Conservation (phyloP, 2,888 invertebrate species). For the Heteromyza rotundicornis region DNA sequence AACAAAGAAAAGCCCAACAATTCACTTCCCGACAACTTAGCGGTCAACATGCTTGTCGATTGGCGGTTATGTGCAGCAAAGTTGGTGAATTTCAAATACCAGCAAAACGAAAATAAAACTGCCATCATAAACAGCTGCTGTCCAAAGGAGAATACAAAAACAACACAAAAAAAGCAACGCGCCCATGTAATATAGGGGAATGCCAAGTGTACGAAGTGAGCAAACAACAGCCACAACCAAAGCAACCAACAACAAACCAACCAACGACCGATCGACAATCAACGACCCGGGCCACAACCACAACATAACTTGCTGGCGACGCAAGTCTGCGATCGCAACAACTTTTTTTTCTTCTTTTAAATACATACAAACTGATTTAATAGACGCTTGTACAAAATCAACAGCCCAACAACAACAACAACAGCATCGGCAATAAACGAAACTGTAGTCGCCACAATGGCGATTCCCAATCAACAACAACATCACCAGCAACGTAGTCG, state of each 20-base stretch:
- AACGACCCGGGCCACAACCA: conserved; percentile 36
- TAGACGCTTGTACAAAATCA: conserved; percentile 23
- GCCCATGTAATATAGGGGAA: neutral
- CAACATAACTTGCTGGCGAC: conserved; percentile 53
- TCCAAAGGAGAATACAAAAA: conserved; percentile 8
- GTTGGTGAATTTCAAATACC: neutral
- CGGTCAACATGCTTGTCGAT: conserved; percentile 7
- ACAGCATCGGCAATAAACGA: conserved; percentile 19
- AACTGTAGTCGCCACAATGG: conserved; percentile 48
- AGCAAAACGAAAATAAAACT: neutral
- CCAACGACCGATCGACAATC: conserved; percentile 9
- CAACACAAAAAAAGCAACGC: conserved; percentile 1
- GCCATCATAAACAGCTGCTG: conserved; percentile 26
- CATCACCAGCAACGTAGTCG: conserved; percentile 18
- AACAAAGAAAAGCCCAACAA: conserved; percentile 5
- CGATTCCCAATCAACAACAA: conserved; percentile 47
- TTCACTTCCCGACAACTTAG: neutral
- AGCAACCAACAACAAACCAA: conserved; percentile 23
- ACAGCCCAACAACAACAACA: conserved; percentile 15
- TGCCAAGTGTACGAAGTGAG: conserved; percentile 10
- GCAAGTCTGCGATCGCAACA: conserved; percentile 54
- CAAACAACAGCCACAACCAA: conserved; percentile 10
- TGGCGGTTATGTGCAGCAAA: neutral
- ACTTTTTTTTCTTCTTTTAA: conserved; percentile 31
- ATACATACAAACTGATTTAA: conserved; percentile 46